Evolutionary conservation across 2,888 invertebrate genomes (phyloP).

Genomic region (Hymenopus coronatus): DNA sequence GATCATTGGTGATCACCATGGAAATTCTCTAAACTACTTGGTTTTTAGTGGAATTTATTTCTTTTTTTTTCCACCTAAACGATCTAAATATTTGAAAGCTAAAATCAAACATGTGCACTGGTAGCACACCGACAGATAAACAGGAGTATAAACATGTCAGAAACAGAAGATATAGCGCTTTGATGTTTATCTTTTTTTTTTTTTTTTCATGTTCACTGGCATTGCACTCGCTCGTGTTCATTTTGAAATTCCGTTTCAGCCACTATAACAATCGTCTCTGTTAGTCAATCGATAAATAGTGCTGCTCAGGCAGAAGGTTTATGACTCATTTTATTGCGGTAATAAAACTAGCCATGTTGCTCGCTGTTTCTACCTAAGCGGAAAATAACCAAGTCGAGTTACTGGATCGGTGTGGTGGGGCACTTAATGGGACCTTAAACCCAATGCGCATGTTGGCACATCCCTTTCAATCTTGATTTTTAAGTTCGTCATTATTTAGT

Average conservation of each 20-base stretch:
- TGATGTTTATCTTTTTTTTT: background rate
- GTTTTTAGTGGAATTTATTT: too few relatives aligned
- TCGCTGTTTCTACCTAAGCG: background rate
- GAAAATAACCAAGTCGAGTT: background rate
- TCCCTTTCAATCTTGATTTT: background rate
- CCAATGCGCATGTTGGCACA: background rate
- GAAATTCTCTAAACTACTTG: too few relatives aligned
- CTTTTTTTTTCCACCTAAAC: too few relatives aligned
- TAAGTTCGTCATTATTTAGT: background rate
- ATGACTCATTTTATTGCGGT: background rate
- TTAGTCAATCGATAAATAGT: background rate
- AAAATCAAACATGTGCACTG: background rate
- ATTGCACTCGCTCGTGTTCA: background rate
- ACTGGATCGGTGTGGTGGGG: background rate
- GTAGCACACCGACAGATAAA: background rate
- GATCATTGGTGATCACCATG: too few relatives aligned
- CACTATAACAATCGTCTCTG: background rate
- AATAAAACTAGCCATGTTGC: background rate
- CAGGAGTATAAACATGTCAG: background rate
- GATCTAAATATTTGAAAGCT: background rate
- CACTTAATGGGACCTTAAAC: background rate
- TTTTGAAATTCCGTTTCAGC: background rate
- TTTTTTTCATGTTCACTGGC: background rate
- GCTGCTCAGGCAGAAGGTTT: background rate
- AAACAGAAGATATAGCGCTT: background rate